phyloP scores from a whole-genome alignment of 2,113 vertebrate species.

The Elachura formosa region DNA sequence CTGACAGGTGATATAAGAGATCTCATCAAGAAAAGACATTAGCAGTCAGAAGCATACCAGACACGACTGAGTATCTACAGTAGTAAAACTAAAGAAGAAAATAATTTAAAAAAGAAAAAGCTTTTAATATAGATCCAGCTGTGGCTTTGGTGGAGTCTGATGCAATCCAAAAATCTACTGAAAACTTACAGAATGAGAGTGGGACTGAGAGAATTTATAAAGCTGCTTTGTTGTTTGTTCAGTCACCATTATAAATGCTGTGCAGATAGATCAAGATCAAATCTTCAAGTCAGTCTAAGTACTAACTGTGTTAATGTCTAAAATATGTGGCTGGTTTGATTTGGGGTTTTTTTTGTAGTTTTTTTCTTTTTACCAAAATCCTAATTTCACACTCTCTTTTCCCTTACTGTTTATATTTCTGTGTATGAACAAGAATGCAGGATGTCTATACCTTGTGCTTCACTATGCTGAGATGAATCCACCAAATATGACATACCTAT shows the following conservation, averaged over 20 bases:
- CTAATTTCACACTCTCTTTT: background rate
- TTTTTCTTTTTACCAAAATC: background rate
- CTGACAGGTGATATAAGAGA: background rate
- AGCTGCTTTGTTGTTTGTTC: background rate
- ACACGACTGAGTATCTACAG: background rate
- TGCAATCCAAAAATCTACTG: background rate
- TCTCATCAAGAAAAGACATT: background rate
- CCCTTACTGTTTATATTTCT: background rate
- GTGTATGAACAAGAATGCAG: background rate
- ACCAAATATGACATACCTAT: background rate
- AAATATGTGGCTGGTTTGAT: background rate
- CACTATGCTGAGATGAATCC: background rate
- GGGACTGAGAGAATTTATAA: background rate
- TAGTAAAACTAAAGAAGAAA: background rate
- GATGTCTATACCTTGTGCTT: background rate
- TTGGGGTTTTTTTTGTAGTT: background rate
- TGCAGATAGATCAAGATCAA: background rate
- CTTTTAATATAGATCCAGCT: background rate
- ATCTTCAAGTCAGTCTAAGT: background rate
- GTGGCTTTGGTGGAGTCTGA: background rate
- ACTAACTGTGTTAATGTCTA: background rate
- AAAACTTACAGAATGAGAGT: background rate
- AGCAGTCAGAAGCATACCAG: background rate
- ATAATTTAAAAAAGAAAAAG: no score
- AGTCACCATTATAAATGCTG: background rate